Conservation (phyloP, 2,113 vertebrate species). For the Scortum barcoo region DNA sequence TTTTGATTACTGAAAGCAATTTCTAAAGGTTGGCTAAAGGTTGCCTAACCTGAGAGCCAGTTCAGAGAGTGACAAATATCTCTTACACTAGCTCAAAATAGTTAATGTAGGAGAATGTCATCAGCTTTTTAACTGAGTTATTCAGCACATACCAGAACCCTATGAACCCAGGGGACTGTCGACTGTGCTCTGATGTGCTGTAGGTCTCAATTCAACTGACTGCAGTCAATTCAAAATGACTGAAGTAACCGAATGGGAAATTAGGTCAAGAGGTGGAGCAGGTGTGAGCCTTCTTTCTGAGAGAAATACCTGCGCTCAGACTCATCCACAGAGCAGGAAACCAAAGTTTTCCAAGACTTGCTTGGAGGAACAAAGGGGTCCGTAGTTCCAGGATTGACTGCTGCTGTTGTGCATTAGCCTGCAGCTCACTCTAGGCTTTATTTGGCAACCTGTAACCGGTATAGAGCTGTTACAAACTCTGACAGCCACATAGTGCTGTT, state of each 20-base stretch:
- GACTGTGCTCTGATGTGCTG: neutral
- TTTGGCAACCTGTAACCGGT: conserved; percentile 56
- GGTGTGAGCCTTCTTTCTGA: conserved; percentile 2
- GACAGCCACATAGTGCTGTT: conserved; percentile 48
- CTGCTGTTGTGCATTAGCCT: conserved; percentile 62
- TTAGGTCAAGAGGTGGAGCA: neutral
- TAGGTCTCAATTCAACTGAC: neutral
- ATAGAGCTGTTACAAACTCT: conserved; percentile 68
- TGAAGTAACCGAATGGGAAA: neutral
- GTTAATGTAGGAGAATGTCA: conserved; percentile 9
- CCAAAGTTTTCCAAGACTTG: conserved; percentile 26
- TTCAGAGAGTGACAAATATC: no score
- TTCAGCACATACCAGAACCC: neutral
- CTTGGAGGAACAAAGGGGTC: conserved; percentile 39
- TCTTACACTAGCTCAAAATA: no score
- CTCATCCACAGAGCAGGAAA: conserved; percentile 29
- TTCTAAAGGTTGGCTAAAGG: no score
- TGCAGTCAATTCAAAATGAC: neutral
- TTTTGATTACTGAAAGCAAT: no score
- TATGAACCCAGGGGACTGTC: neutral
- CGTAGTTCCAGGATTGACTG: conserved; percentile 39
- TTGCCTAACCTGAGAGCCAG: no score
- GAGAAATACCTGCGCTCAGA: neutral
- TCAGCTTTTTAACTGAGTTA: conserved; percentile 1
- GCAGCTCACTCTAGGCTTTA: conserved; percentile 66